phyloP scores from a whole-genome alignment of 1,140 invertebrate genomes.

The Drosophila sp. region DNA sequence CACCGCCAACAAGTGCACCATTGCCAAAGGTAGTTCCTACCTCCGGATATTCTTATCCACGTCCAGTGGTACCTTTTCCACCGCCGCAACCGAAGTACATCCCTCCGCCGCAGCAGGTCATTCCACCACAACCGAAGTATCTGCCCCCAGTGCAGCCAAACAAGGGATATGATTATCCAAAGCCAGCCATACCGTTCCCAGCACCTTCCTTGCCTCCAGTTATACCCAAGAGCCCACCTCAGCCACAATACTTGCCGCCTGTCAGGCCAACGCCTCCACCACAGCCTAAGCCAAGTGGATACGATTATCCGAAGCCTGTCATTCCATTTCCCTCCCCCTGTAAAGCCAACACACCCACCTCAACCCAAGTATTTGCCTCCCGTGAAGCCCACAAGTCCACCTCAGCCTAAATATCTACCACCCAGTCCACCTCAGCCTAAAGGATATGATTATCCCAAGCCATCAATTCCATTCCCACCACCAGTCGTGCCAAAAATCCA shows the following conservation, averaged over 20 bases:
- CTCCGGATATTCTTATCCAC: constrained; percentile 44
- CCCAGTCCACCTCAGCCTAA: constrained; percentile 53
- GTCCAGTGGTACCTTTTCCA: constrained; percentile 32
- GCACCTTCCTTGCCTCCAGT: constrained; percentile 56
- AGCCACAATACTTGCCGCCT: constrained; percentile 23
- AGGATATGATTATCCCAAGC: constrained; percentile 65
- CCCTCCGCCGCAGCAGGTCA: constrained; percentile 35
- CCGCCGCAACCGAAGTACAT: constrained; percentile 36
- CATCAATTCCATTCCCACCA: constrained; percentile 56
- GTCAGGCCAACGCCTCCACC: constrained; percentile 48
- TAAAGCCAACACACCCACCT: constrained; percentile 30
- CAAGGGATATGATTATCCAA: constrained; percentile 66
- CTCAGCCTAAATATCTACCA: constrained; percentile 54
- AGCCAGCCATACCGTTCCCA: constrained; percentile 62
- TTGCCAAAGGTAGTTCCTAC: constrained; percentile 15
- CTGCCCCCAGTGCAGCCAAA: constrained; percentile 44
- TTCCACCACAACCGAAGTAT: constrained; percentile 36
- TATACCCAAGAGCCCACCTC: no score
- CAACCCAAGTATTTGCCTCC: constrained; percentile 54
- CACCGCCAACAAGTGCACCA: constrained; percentile 29
- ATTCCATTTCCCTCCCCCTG: constrained; percentile 58
- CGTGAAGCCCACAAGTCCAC: constrained; percentile 29
- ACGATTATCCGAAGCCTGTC: constrained; percentile 62
- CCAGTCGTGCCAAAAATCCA: constrained; percentile 34
- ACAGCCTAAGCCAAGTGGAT: constrained; percentile 51